A percentile compares a stretch with the other conserved stretches of the same genome.
These are phyloP conservation scores for Delia radicum DNA, from an alignment of 1,140 invertebrate genomes.

Conservation along the genomic window DNA sequence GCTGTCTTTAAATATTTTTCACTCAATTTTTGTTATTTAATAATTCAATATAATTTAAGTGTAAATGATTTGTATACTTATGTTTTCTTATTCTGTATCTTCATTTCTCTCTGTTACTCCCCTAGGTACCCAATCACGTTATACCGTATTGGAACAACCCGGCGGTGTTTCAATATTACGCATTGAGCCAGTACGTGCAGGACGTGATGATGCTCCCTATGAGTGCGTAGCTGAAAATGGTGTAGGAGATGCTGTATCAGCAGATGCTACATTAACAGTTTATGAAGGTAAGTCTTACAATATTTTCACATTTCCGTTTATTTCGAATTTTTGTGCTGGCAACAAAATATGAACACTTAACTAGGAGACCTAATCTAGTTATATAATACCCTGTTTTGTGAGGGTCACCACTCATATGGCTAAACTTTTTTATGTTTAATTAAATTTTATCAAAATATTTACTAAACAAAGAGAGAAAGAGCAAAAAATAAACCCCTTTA, in stretches of 20 bases:
- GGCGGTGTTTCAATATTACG: conserved; percentile 80
- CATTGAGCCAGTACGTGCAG: conserved; percentile 85
- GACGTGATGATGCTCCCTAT: conserved; percentile 85
- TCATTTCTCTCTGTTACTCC: conserved; percentile 29
- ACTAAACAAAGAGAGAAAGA: neutral
- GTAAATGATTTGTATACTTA: too few relatives aligned
- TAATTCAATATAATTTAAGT: too few relatives aligned
- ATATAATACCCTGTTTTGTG: too few relatives aligned
- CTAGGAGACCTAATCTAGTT: too few relatives aligned
- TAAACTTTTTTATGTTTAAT: neutral
- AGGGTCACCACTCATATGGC: too few relatives aligned
- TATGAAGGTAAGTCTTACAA: conserved; percentile 73
- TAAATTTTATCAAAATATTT: conserved; percentile 24
- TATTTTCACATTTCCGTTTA: neutral
- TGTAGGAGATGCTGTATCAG: conserved; percentile 88
- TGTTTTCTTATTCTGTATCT: too few relatives aligned
- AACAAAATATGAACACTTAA: too few relatives aligned
- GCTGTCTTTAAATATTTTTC: too few relatives aligned
- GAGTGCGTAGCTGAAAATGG: conserved; percentile 97
- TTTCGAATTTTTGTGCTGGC: too few relatives aligned
- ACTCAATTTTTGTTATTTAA: too few relatives aligned
- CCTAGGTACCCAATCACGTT: conserved; percentile 69
- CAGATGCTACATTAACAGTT: conserved; percentile 82
- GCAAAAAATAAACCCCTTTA: neutral
- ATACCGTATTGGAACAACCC: conserved; percentile 57